Conservation (phyloP, 2,797 vertebrate genomes). For the Austrolebias charrua region DNA sequence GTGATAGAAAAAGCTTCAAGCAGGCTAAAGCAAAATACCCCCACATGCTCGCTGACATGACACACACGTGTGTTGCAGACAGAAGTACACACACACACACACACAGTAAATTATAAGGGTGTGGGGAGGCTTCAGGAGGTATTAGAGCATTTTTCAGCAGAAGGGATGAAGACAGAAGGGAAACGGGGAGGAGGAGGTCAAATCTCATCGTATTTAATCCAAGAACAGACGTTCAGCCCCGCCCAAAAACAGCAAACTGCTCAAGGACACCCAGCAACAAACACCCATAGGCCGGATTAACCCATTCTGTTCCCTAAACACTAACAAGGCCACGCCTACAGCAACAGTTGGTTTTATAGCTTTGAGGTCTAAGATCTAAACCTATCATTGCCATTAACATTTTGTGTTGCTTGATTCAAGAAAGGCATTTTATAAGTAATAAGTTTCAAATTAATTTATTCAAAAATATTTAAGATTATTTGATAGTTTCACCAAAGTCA, state of each 20-base stretch:
- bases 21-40: background rate
- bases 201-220: constrained; percentile 52
- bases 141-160: constrained; percentile 28
- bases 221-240: constrained; percentile 38
- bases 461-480: too few species aligned
- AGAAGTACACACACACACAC: constrained; percentile 1
- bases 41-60: constrained; percentile 9
- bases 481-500: too few species aligned
- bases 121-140: constrained; percentile 5
- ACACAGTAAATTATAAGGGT: background rate
- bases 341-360: background rate
- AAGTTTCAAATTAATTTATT: too few species aligned
- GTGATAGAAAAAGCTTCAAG: background rate
- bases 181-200: constrained; percentile 27
- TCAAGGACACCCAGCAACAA: constrained; percentile 31
- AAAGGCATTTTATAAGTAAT: too few species aligned
- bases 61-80: background rate
- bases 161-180: constrained; percentile 28
- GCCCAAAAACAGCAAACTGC: constrained; percentile 11
- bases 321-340: constrained; percentile 11
- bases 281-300: constrained; percentile 29
- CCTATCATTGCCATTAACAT: background rate
- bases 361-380: background rate
- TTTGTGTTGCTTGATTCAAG: too few species aligned
- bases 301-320: constrained; percentile 30